Evolutionary conservation across 1,140 invertebrate genomes (phyloP).

Genomic region (Apis cerana): DNA sequence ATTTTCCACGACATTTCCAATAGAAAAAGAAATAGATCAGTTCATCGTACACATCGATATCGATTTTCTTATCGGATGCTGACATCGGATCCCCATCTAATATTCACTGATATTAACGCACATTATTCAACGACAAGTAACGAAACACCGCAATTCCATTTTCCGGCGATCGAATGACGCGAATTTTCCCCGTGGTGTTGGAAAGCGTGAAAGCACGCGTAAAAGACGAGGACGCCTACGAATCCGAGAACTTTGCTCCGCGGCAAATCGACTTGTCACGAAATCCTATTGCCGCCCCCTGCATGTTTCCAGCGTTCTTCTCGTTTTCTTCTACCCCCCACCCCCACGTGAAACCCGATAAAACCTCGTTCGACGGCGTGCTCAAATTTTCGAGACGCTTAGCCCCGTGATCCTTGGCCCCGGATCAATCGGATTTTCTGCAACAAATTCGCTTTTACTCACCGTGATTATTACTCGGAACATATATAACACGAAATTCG

Average conservation of each 20-base stretch:
- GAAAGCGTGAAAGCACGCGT: constrained; percentile 34
- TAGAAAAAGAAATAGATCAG: too few species aligned
- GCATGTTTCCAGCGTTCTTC: constrained; percentile 58
- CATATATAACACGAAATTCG: neutral
- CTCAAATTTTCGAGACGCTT: constrained; percentile 50
- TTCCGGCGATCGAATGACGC: constrained; percentile 38
- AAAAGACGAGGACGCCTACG: constrained; percentile 46
- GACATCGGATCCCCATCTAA: too few species aligned
- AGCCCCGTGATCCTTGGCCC: constrained; percentile 21
- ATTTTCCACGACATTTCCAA: too few species aligned
- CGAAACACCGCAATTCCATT: constrained; percentile 4
- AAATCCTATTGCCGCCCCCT: constrained; percentile 62
- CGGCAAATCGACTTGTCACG: constrained; percentile 66
- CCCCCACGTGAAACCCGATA: constrained; percentile 51
- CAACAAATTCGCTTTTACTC: neutral
- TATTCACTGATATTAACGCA: too few species aligned
- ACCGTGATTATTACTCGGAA: neutral
- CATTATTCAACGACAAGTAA: neutral
- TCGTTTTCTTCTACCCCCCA: constrained; percentile 8
- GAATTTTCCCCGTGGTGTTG: constrained; percentile 26
- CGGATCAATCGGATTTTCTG: constrained; percentile 21
- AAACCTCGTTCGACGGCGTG: constrained; percentile 53
- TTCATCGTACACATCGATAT: too few species aligned
- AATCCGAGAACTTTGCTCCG: constrained; percentile 62
- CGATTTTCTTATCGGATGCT: too few species aligned